These are phyloP conservation scores for Mellilla xanthometata DNA, from an alignment of 2,888 invertebrate species.

Conservation along the genomic window DNA sequence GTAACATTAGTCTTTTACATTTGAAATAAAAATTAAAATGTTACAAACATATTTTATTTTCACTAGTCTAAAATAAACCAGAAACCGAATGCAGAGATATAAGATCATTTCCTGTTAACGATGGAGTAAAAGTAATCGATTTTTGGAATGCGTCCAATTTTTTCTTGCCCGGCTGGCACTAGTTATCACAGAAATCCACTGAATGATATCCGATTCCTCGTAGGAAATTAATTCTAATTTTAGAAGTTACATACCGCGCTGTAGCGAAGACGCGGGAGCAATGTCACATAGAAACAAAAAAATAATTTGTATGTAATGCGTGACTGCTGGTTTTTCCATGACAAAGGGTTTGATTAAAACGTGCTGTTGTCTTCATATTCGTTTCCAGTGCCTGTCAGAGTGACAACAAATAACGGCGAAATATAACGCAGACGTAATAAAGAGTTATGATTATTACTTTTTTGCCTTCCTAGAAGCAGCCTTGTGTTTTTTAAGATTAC, in stretches of 20 bases:
- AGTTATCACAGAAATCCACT: conserved; percentile 51
- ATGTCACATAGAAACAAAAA: conserved; percentile 27
- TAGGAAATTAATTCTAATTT: conserved; percentile 72
- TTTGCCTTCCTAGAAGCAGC: no score
- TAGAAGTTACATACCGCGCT: conserved; percentile 54
- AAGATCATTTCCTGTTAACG: conserved; percentile 64
- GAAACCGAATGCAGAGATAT: conserved; percentile 48
- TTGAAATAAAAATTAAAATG: conserved; percentile 34
- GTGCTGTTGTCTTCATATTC: conserved; percentile 19
- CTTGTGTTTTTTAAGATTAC: no score
- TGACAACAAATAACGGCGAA: conserved; percentile 1
- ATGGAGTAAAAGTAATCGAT: conserved; percentile 74
- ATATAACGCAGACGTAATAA: neutral
- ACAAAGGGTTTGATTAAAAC: conserved; percentile 30
- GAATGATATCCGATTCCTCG: conserved; percentile 69
- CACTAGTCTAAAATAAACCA: conserved; percentile 41
- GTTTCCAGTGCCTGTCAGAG: conserved; percentile 14
- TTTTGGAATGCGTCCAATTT: conserved; percentile 70
- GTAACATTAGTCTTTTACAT: conserved; percentile 31
- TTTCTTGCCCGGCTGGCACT: conserved; percentile 62
- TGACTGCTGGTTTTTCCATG: conserved; percentile 19
- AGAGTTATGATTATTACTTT: neutral
- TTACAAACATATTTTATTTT: conserved; percentile 30
- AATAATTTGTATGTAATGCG: conserved; percentile 2
- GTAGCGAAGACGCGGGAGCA: conserved; percentile 28